A percentile compares a stretch with the other conserved stretches of the same genome.
These are phyloP conservation scores for Geotrypetes seraphini DNA, from an alignment of 2,797 vertebrate genomes.

Conservation along the genomic window DNA sequence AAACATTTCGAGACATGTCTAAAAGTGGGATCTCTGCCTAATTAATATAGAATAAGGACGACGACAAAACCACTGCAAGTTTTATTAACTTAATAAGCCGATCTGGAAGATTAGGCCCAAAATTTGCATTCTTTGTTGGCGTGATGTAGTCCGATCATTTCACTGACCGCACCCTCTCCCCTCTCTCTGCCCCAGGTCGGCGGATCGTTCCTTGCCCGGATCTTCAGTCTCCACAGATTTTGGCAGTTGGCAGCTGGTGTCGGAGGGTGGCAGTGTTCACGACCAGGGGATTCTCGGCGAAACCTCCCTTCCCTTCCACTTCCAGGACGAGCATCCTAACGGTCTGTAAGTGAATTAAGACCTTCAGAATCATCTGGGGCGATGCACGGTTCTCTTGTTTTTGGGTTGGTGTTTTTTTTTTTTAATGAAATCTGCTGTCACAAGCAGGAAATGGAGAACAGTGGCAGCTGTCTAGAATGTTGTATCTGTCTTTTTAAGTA, in stretches of 20 bases:
- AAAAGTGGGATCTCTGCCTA: no score
- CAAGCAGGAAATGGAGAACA: no score
- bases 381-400: no score
- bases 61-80: no score
- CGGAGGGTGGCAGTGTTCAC: constrained; percentile 92
- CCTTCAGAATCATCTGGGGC: neutral
- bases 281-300: constrained; percentile 77
- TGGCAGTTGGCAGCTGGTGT: constrained; percentile 97
- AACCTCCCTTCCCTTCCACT: constrained; percentile 83
- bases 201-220: constrained; percentile 77
- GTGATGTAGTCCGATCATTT: constrained; percentile 22
- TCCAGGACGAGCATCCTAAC: constrained; percentile 83
- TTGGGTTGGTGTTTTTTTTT: no score
- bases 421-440: neutral
- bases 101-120: no score
- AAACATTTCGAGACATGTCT: no score
- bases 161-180: constrained; percentile 36
- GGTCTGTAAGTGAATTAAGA: constrained; percentile 76
- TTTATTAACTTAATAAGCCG: no score
- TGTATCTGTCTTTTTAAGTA: no score
- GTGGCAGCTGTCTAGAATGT: no score
- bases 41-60: no score
- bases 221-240: constrained; percentile 95
- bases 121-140: no score
- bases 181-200: constrained; percentile 72